Conservation (phyloP, 2,888 invertebrate species). For the Drosophila yooni region DNA sequence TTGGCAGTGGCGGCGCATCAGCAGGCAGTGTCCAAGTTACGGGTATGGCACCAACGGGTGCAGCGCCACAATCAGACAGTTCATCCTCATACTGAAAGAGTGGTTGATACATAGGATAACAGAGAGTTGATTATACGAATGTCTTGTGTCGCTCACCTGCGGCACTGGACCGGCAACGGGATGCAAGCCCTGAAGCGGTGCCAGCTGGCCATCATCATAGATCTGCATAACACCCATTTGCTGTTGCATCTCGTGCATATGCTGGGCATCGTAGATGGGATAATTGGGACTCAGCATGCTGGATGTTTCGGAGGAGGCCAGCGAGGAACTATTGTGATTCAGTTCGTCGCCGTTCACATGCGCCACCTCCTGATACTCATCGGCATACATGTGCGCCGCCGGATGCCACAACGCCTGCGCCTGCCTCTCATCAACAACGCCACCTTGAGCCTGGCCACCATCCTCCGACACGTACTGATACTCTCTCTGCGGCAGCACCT, state of each 20-base stretch:
- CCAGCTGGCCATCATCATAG: constrained; percentile 80
- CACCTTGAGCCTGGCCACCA: constrained; percentile 69
- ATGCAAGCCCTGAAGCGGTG: constrained; percentile 70
- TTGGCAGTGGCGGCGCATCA: constrained; percentile 42
- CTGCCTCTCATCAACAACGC: constrained; percentile 74
- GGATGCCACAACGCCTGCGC: constrained; percentile 80
- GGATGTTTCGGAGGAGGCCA: constrained; percentile 83
- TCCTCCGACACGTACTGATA: constrained; percentile 79
- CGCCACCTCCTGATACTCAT: constrained; percentile 78
- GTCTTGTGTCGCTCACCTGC: constrained; percentile 63
- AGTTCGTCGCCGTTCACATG: constrained; percentile 78
- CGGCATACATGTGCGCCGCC: constrained; percentile 78
- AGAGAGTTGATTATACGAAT: background rate
- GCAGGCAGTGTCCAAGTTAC: constrained; percentile 67
- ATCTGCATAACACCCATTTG: constrained; percentile 84
- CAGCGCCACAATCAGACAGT: constrained; percentile 68
- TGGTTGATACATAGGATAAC: background rate
- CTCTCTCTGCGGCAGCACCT: constrained; percentile 79
- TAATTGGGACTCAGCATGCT: constrained; percentile 84
- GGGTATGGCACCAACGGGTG: constrained; percentile 56
- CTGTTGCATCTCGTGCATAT: constrained; percentile 83
- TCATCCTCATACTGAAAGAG: constrained; percentile 75
- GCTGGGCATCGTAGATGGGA: constrained; percentile 81
- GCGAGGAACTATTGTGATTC: constrained; percentile 82
- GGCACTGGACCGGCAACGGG: constrained; percentile 54